Evolutionary conservation across 2,888 invertebrate species (phyloP).

Genomic region (Plemyria rubiginata): DNA sequence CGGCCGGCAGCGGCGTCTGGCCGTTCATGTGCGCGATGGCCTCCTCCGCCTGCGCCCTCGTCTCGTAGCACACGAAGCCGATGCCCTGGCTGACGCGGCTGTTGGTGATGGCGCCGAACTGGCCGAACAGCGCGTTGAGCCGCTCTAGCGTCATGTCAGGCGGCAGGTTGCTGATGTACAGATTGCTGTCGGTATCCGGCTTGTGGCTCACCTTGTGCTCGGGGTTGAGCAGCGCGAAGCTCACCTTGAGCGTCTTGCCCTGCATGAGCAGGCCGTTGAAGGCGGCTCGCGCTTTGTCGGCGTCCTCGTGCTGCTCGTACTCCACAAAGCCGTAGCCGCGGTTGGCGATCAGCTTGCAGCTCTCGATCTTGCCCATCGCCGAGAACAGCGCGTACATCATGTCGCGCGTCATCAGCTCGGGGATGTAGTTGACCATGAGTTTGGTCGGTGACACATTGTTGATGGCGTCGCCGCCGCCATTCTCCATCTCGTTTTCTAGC

Average conservation of each 20-base stretch:
- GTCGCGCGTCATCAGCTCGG: conserved; percentile 82
- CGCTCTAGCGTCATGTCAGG: conserved; percentile 82
- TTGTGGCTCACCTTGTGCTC: conserved; percentile 82
- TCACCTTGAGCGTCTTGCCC: conserved; percentile 82
- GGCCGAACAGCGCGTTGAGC: conserved; percentile 73
- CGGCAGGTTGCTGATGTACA: conserved; percentile 82
- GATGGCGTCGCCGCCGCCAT: conserved; percentile 84
- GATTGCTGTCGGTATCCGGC: conserved; percentile 81
- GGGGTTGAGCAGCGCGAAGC: conserved; percentile 81
- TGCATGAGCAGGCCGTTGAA: conserved; percentile 83
- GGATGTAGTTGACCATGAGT: conserved; percentile 85
- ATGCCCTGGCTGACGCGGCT: conserved; percentile 82
- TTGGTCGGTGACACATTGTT: conserved; percentile 84
- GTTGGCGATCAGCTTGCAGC: conserved; percentile 81
- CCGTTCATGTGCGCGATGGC: conserved; percentile 79
- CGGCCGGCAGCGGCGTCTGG: conserved; percentile 72
- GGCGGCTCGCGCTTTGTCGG: conserved; percentile 81
- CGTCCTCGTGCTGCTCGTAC: conserved; percentile 82
- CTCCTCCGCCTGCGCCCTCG: conserved; percentile 76
- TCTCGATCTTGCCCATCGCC: conserved; percentile 82
- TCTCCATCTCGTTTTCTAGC: conserved; percentile 82
- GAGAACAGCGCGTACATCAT: conserved; percentile 84
- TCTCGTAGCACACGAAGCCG: conserved; percentile 81
- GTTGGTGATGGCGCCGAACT: conserved; percentile 78
- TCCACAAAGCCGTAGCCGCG: conserved; percentile 82